Percentiles rank a stretch among this genome's conserved stretches.
Conservation (phyloP, 2,888 invertebrate genomes). For the Ormyrus nitidulus region DNA sequence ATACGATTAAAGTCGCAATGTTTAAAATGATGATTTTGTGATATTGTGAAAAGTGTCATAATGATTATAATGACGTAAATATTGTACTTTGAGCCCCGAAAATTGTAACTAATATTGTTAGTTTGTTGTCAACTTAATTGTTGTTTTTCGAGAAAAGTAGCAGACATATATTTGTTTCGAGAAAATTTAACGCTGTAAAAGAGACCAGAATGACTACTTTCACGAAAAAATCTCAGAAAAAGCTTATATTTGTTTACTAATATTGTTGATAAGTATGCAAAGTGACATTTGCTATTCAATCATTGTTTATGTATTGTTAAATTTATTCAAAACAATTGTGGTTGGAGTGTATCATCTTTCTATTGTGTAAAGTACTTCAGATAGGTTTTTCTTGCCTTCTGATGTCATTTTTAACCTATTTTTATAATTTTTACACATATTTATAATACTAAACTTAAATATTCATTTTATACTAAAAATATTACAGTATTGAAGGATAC, state of each 20-base stretch:
- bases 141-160: not conserved
- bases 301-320: conserved; percentile 14
- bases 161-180: no score
- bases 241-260: no score
- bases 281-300: not conserved
- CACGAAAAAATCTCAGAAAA: no score
- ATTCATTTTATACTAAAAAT: not conserved
- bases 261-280: not conserved
- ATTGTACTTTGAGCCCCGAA: not conserved
- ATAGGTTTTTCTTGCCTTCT: conserved; percentile 13
- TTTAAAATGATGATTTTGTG: not conserved
- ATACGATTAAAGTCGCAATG: no score
- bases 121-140: conserved; percentile 10
- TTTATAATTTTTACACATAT: not conserved
- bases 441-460: not conserved
- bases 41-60: no score
- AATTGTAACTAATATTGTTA: not conserved
- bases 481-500: no score
- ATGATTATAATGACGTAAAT: not conserved
- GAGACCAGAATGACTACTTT: no score
- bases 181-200: not conserved
- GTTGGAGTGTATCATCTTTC: conserved; percentile 1
- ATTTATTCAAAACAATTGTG: not conserved
- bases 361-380: conserved; percentile 22
- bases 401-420: conserved; percentile 28